phyloP scores from a whole-genome alignment of 2,797 vertebrate genomes.

The Apogon talboti region DNA sequence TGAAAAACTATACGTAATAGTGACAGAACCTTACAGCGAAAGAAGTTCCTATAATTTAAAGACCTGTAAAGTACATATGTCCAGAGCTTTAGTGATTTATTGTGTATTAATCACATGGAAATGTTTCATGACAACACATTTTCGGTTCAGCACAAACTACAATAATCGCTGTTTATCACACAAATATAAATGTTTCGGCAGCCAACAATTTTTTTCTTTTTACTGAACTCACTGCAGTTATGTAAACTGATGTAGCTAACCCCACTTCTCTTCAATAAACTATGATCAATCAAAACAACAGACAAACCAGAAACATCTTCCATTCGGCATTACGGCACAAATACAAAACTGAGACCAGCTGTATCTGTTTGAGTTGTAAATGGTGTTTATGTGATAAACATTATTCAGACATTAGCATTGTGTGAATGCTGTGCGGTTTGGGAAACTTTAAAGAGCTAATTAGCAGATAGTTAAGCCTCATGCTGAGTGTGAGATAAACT shows the following conservation, averaged over 20 bases:
- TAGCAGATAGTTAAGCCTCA: slow-evolving; percentile 67
- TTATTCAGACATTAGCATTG: slow-evolving; percentile 74
- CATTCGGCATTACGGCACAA: slow-evolving; percentile 40
- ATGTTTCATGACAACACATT: slow-evolving; percentile 2
- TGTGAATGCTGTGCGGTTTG: slow-evolving; percentile 67
- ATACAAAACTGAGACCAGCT: slow-evolving; percentile 64
- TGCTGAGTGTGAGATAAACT: slow-evolving; percentile 70
- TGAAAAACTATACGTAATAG: slow-evolving; percentile 9
- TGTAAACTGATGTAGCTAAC: slow-evolving; percentile 38
- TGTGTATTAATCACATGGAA: not conserved
- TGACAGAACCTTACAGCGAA: slow-evolving; percentile 10
- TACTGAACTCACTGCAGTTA: not conserved
- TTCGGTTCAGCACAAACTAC: slow-evolving; percentile 5
- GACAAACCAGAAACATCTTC: slow-evolving; percentile 63
- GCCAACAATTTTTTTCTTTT: slow-evolving; percentile 29
- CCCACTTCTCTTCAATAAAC: slow-evolving; percentile 33
- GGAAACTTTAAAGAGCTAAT: slow-evolving; percentile 72
- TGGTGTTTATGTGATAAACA: slow-evolving; percentile 76
- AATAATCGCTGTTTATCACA: slow-evolving; percentile 16
- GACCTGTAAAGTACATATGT: slow-evolving; percentile 21
- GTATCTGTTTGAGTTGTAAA: slow-evolving; percentile 73
- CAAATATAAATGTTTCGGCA: slow-evolving; percentile 5
- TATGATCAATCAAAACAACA: slow-evolving; percentile 49
- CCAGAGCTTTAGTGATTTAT: not conserved
- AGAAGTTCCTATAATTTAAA: slow-evolving; percentile 15